A percentile compares a stretch with the other conserved stretches of the same genome.
phyloP scores from a whole-genome alignment of 2,113 vertebrate species.

The Erythrocercus mccallii region DNA sequence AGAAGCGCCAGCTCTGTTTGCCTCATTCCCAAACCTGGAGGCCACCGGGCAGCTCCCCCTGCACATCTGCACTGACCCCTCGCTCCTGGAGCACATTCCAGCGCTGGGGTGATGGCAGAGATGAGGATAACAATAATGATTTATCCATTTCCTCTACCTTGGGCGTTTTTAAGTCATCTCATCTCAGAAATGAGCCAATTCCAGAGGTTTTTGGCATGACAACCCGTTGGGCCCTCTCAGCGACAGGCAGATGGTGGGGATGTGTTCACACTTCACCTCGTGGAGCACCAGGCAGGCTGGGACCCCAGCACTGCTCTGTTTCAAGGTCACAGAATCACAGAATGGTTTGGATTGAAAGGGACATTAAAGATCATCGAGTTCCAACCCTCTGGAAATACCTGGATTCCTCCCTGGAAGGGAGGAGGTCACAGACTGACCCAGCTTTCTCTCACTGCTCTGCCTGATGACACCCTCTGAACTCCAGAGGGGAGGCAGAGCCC shows the following conservation, averaged over 20 bases:
- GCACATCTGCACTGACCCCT: fast-evolving
- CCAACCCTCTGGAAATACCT: not conserved
- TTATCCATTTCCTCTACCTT: not conserved
- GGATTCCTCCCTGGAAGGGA: not conserved
- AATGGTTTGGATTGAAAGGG: fast-evolving
- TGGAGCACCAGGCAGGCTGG: fast-evolving
- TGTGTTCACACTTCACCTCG: not conserved
- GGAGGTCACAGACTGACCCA: not conserved
- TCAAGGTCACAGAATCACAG: not conserved
- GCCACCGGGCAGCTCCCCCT: conserved; percentile 1
- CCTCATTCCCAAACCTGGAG: conserved; percentile 12
- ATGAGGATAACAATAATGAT: not conserved
- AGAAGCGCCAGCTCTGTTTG: conserved; percentile 51
- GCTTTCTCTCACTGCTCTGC: not conserved
- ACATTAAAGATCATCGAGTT: fast-evolving
- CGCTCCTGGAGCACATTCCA: fast-evolving
- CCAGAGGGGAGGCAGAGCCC: not conserved
- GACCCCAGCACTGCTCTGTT: fast-evolving
- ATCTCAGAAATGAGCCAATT: not conserved
- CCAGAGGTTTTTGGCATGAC: not conserved
- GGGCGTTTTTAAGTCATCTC: not conserved
- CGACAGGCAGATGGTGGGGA: not conserved
- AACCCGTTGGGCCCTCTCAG: not conserved
- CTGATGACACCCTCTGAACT: not conserved
- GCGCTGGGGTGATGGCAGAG: fast-evolving